These are phyloP conservation scores for Sebastes fasciatus DNA, from an alignment of 2,113 vertebrate genomes.

Conservation along the genomic window DNA sequence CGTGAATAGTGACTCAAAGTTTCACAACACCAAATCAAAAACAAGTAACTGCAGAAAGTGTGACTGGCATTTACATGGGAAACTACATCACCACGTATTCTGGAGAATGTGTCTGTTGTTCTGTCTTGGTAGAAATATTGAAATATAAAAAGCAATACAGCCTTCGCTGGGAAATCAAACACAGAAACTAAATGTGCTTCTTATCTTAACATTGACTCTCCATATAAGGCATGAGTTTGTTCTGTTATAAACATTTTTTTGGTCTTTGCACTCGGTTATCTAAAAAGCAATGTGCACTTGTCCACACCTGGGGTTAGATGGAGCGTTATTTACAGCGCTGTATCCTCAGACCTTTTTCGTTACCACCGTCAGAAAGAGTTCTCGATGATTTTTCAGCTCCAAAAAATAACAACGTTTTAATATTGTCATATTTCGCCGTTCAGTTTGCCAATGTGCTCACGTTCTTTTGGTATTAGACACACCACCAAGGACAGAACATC, in stretches of 20 bases:
- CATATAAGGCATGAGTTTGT: constrained; percentile 86
- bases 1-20: constrained; percentile 61
- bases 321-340: constrained; percentile 86
- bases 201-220: constrained; percentile 84
- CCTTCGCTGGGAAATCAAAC: constrained; percentile 71
- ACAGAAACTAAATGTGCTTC: constrained; percentile 85
- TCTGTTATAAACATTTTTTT: constrained; percentile 82
- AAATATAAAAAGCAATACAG: constrained; percentile 78
- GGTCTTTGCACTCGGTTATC: constrained; percentile 81
- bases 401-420: constrained; percentile 66
- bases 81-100: constrained; percentile 69
- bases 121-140: constrained; percentile 76
- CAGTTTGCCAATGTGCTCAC: constrained; percentile 68
- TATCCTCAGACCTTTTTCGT: constrained; percentile 74
- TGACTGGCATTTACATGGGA: constrained; percentile 74
- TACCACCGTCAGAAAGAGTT: constrained; percentile 66
- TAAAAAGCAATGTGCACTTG: constrained; percentile 85
- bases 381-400: constrained; percentile 61
- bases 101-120: constrained; percentile 68
- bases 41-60: constrained; percentile 63
- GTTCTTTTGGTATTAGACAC: constrained; percentile 77
- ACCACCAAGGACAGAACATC: constrained; percentile 78
- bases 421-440: constrained; percentile 66
- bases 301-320: constrained; percentile 83
- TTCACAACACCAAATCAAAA: constrained; percentile 74